These are phyloP conservation scores for Macrophya annulata DNA, from an alignment of 2,888 invertebrate species.

Conservation along the genomic window DNA sequence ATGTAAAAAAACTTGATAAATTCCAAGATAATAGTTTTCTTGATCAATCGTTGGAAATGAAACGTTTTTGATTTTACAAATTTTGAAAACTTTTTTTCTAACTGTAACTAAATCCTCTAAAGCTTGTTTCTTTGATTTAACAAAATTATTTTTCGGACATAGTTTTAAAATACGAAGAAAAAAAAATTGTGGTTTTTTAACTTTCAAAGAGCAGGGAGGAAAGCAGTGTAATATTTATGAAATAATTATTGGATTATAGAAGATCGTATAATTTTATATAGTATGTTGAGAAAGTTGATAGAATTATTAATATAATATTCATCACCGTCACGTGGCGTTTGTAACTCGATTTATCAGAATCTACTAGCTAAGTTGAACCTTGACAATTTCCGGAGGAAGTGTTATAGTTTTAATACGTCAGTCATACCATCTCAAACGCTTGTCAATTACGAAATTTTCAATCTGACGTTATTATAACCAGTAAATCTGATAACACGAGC, in stretches of 20 bases:
- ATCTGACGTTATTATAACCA: not conserved
- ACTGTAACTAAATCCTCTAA: not conserved
- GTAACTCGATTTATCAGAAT: not conserved
- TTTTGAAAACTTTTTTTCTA: not conserved
- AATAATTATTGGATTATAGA: not conserved
- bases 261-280: not conserved
- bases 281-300: not conserved
- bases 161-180: too few species aligned
- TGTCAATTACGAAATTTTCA: not conserved
- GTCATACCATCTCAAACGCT: not conserved
- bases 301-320: not conserved
- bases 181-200: too few species aligned
- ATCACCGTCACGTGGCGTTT: not conserved
- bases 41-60: not conserved
- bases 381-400: not conserved
- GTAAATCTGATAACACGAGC: constrained; percentile 1
- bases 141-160: not conserved
- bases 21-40: not conserved
- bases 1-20: not conserved
- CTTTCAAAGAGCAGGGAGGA: not conserved
- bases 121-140: not conserved
- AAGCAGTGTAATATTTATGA: not conserved
- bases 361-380: not conserved
- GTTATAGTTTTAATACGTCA: not conserved
- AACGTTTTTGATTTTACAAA: not conserved